Evolutionary conservation across 1,140 invertebrate species (phyloP), one percentile per base, ranked within the genome.

Genomic region (Drosophila tropicalis): DNA sequence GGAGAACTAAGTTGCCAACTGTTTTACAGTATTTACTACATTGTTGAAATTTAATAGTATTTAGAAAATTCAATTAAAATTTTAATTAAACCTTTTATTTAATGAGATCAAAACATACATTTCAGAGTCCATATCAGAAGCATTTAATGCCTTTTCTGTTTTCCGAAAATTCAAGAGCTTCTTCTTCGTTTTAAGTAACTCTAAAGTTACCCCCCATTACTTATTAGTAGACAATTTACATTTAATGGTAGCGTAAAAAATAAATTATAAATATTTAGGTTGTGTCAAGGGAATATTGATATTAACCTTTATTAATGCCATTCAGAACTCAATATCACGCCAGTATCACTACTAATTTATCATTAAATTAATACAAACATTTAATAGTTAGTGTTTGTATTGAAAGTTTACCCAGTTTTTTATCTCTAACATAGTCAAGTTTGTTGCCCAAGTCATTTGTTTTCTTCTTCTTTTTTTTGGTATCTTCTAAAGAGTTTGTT

Each of bases 401-500:
- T 47, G 44, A 19, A 19, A 19, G 44, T 47, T 47, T 47, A 10
- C 2, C 19, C 9, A 36, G 22, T 64, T 39, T 47, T 34, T n/a
- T 0, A 47, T 57, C 13, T 51, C 40, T n/a, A 13, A 29, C 29
- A 29, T 29, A 19, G 58, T n/a, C 47, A 67, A 72, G 36, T 72
- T 67, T 62, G 66, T 78, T 64, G 66, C 55, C 25, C 29, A 41
- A 69, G 68, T 78, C 75, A 57, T 71, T 75, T 65, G 36, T 78
- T 54, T 57, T 32, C 32, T 29, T 12, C 3, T 22, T n/a, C 3
- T 19, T 19, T 47, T 7, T 47, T 15, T 47, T 3, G 22, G 41
- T 67, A 29, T 57, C 55, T 70, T 36, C 57, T 68, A 62, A 62
- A 73, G 65, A 72, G 58, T 71, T 67, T 72, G 15, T 69, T 76